Conservation (phyloP, 1,140 invertebrate genomes). For the Ganaspis sp. region DNA sequence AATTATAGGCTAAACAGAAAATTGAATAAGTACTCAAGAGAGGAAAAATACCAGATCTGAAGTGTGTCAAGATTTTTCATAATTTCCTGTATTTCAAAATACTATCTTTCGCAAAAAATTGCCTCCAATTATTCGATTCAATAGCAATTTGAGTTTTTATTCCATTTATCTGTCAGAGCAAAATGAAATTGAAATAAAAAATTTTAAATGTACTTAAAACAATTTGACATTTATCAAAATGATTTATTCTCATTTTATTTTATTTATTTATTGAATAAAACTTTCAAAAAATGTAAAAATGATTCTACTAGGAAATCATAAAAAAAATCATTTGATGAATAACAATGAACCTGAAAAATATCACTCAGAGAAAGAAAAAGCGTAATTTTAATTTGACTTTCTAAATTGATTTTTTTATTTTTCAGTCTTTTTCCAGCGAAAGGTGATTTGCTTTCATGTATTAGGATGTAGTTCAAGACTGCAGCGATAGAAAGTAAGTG, state of each 20-base stretch:
- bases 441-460: not conserved
- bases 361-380: not conserved
- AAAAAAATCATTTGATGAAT: no score
- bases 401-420: not conserved
- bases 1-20: not conserved
- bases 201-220: no score
- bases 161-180: no score
- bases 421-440: not conserved
- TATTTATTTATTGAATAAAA: no score
- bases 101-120: not conserved
- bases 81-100: not conserved
- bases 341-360: no score
- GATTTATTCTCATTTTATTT: no score
- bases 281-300: no score
- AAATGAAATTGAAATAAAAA: no score
- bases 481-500: constrained; percentile 37
- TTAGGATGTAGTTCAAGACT: constrained; percentile 2
- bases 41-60: not conserved
- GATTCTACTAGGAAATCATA: no score
- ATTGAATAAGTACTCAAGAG: not conserved
- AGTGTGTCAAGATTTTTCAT: not conserved
- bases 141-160: no score
- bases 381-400: not conserved
- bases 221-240: no score
- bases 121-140: no score